Evolutionary conservation across 2,797 vertebrate genomes (phyloP).

Genomic region (Mionectes olivaceus): DNA sequence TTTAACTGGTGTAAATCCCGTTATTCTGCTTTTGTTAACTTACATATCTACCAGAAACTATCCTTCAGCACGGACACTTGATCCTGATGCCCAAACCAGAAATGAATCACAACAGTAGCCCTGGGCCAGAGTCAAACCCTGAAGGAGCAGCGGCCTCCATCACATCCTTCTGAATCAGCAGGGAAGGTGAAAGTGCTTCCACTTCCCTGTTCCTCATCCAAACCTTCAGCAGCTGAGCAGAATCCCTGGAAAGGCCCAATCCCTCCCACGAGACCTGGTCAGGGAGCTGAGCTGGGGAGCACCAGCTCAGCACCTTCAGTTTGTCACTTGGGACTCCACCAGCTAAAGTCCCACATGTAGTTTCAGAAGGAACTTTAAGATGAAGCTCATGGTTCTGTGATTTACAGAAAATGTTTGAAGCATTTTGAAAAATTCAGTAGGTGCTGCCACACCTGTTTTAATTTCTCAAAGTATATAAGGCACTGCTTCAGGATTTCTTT

Average conservation of each 20-base stretch:
- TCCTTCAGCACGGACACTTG: neutral
- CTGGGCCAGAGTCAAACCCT: neutral
- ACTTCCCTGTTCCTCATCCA: neutral
- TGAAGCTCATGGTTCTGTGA: neutral
- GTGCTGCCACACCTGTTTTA: neutral
- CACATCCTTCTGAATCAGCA: neutral
- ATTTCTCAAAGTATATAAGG: neutral
- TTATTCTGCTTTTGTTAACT: slow-evolving; percentile 36
- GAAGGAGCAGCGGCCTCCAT: neutral
- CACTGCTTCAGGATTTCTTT: neutral
- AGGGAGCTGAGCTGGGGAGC: neutral
- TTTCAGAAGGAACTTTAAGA: neutral
- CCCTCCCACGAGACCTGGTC: neutral
- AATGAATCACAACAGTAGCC: slow-evolving; percentile 39
- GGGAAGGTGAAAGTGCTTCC: neutral
- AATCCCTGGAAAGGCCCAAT: neutral
- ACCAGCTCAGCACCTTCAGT: neutral
- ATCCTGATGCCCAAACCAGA: slow-evolving; percentile 15
- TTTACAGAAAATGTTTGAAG: neutral
- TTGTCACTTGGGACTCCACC: neutral
- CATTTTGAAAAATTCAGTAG: accelerated
- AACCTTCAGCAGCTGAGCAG: neutral
- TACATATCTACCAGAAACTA: neutral
- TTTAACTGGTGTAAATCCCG: neutral
- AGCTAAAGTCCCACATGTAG: neutral